Percentiles rank a stretch among this genome's conserved stretches.
Evolutionary conservation across 2,888 invertebrate species (phyloP).

Genomic region (Mimumesa dahlbomi): DNA sequence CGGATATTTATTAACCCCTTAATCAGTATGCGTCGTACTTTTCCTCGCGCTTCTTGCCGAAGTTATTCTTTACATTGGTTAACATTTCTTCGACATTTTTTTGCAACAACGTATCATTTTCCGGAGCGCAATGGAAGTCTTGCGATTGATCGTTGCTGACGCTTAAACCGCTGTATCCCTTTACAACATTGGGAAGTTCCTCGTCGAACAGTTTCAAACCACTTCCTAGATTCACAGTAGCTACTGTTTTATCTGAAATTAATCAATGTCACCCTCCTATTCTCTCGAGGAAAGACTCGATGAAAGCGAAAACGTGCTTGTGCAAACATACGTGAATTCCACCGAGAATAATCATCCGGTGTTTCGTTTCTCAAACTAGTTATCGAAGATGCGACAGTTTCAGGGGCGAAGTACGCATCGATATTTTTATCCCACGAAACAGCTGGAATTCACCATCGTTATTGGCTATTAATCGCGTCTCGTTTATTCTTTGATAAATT

Average conservation of each 20-base stretch:
- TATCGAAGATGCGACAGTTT: background rate
- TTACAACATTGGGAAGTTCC: constrained; percentile 8
- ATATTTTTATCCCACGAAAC: constrained; percentile 17
- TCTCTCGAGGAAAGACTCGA: too few species aligned
- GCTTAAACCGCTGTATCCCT: constrained; percentile 20
- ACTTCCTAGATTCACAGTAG: constrained; percentile 83
- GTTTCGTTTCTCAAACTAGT: background rate
- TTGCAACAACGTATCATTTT: too few species aligned
- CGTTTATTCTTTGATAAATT: background rate
- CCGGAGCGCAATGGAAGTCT: too few species aligned
- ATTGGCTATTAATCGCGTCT: background rate
- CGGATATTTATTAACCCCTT: too few species aligned
- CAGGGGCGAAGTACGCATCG: background rate
- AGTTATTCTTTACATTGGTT: too few species aligned
- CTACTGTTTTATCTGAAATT: constrained; percentile 74
- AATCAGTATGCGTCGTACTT: too few species aligned
- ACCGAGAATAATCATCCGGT: background rate
- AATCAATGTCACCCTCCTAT: background rate
- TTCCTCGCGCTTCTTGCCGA: too few species aligned
- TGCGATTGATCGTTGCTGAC: too few species aligned
- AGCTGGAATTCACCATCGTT: constrained; percentile 1
- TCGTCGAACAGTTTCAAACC: constrained; percentile 84
- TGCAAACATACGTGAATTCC: constrained; percentile 8
- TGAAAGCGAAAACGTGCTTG: too few species aligned
- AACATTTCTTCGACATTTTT: too few species aligned